Conservation (phyloP, 2,888 invertebrate species). For the Phorcus lineatus region DNA sequence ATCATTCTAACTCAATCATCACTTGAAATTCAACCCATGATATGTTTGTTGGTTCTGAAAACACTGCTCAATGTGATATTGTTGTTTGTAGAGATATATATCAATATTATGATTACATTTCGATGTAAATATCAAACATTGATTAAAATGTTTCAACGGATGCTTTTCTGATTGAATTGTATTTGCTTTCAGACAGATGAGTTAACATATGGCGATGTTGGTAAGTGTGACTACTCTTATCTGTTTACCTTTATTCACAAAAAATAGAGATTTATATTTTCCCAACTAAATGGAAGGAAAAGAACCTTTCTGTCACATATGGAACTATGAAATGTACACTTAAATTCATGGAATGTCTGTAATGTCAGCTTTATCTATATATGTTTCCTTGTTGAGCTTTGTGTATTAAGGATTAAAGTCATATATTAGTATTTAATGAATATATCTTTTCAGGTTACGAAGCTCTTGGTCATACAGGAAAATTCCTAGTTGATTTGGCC, state of each 20-base stretch:
- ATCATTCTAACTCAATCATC: too few species aligned
- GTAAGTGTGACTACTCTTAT: slow-evolving; percentile 49
- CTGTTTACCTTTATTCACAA: neutral
- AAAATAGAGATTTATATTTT: neutral
- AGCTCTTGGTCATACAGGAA: slow-evolving; percentile 74
- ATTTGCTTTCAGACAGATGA: slow-evolving; percentile 56
- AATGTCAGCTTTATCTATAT: too few species aligned
- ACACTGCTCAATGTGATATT: neutral
- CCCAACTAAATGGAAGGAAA: too few species aligned
- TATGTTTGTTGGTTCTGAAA: neutral
- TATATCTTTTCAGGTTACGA: slow-evolving; percentile 64
- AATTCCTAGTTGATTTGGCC: slow-evolving; percentile 73
- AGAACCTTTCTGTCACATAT: too few species aligned
- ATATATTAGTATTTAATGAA: neutral
- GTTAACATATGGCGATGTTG: slow-evolving; percentile 75
- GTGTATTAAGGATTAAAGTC: too few species aligned
- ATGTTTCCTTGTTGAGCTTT: neutral
- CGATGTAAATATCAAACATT: neutral
- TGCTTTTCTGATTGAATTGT: neutral
- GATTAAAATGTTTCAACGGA: neutral
- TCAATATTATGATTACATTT: neutral
- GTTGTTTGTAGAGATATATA: neutral
- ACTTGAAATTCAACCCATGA: neutral
- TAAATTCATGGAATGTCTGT: too few species aligned
- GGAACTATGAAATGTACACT: too few species aligned